A percentile compares a stretch with the other conserved stretches of the same genome.
Evolutionary conservation across 2,113 vertebrate genomes (phyloP).

Genomic region (Rhinolophus ferrumequinum): DNA sequence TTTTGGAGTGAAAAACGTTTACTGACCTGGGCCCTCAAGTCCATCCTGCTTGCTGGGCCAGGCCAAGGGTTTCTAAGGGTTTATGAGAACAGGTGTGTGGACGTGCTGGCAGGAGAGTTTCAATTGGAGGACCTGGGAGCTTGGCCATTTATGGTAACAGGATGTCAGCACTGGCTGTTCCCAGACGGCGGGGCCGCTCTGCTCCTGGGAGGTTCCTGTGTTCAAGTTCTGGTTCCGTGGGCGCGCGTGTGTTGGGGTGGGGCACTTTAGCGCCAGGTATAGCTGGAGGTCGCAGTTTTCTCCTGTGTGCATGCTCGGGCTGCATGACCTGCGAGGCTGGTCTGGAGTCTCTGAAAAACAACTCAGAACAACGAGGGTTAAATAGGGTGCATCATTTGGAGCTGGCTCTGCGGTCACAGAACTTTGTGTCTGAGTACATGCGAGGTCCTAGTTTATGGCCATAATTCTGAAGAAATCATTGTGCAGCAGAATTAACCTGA

Average conservation of each 20-base stretch:
- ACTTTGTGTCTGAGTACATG: neutral
- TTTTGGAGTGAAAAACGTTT: neutral
- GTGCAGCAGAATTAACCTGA: neutral
- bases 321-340: no score
- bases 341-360: neutral
- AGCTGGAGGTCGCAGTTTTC: neutral
- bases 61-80: neutral
- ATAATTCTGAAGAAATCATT: neutral
- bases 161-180: neutral
- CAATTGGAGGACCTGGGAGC: neutral
- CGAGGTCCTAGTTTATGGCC: fast-evolving
- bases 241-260: no score
- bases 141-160: neutral
- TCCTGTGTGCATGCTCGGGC: neutral
- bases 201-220: neutral
- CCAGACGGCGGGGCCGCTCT: neutral
- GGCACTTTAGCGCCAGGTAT: neutral
- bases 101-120: neutral
- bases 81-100: neutral
- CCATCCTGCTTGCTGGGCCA: neutral
- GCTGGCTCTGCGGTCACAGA: no score
- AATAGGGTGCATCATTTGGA: neutral
- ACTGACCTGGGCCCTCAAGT: neutral
- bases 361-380: neutral
- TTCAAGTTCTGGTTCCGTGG: no score